phyloP scores from a whole-genome alignment of 2,113 vertebrate species.

The Onychostoma macrolepis region DNA sequence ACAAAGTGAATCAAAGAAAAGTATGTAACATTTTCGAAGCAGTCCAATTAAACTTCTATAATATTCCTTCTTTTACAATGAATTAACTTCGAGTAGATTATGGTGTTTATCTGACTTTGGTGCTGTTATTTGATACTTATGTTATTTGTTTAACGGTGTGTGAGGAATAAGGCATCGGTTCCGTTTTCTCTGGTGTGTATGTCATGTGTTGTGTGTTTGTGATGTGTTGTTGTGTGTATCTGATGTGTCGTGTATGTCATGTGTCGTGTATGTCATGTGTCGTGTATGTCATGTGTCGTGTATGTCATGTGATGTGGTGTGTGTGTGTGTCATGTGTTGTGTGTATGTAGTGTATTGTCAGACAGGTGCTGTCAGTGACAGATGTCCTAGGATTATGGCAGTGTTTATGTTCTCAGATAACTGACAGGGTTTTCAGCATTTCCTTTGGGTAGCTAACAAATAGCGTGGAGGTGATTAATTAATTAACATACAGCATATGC shows the following conservation, averaged over 20 bases:
- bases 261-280: not conserved
- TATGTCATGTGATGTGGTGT: too few species aligned
- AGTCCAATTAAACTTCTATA: not conserved
- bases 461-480: too few species aligned
- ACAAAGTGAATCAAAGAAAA: not conserved
- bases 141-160: not conserved
- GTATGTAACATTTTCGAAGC: not conserved
- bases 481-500: too few species aligned
- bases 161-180: not conserved
- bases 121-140: not conserved
- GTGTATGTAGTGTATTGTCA: not conserved
- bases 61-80: not conserved
- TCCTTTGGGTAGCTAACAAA: not conserved
- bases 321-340: not conserved
- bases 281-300: not conserved
- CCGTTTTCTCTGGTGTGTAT: not conserved
- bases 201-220: not conserved
- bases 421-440: not conserved
- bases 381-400: conserved; percentile 6
- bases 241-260: not conserved
- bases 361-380: conserved; percentile 36
- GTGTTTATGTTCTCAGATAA: not conserved
- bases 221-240: not conserved
- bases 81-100: not conserved
- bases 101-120: not conserved